phyloP scores from a whole-genome alignment of 2,113 vertebrate species.

The Neogale vison region DNA sequence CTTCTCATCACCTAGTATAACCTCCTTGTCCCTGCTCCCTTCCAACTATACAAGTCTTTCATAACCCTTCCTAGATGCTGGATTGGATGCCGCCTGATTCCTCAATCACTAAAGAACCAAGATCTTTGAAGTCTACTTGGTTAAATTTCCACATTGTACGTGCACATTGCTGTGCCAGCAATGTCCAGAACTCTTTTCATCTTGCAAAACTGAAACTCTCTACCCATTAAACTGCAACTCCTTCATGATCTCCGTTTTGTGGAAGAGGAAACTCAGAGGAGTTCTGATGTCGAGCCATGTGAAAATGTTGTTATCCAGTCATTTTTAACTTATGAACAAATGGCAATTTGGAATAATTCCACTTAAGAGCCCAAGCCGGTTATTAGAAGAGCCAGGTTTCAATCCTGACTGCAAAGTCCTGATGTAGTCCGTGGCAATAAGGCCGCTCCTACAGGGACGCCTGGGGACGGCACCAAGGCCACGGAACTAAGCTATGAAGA shows the following conservation, averaged over 20 bases:
- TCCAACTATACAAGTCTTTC: neutral
- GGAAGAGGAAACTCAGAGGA: neutral
- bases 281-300: neutral
- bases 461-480: rapidly evolving
- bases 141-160: neutral
- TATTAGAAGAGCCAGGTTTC: neutral
- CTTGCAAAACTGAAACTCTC: neutral
- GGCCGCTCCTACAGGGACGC: neutral
- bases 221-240: neutral
- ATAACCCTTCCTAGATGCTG: neutral
- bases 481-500: neutral
- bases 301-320: neutral
- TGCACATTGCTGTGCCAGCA: neutral
- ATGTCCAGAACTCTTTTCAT: neutral
- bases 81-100: neutral
- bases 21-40: neutral
- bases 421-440: neutral
- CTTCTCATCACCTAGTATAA: neutral
- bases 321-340: neutral
- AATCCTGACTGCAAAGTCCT: neutral
- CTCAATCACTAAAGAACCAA: neutral
- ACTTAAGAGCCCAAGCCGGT: neutral
- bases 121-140: neutral
- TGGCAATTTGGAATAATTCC: neutral
- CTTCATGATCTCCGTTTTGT: neutral